A percentile compares a stretch with the other conserved stretches of the same genome.
Evolutionary conservation across 2,113 vertebrate genomes (phyloP).

Genomic region (Uropsilus gracilis): DNA sequence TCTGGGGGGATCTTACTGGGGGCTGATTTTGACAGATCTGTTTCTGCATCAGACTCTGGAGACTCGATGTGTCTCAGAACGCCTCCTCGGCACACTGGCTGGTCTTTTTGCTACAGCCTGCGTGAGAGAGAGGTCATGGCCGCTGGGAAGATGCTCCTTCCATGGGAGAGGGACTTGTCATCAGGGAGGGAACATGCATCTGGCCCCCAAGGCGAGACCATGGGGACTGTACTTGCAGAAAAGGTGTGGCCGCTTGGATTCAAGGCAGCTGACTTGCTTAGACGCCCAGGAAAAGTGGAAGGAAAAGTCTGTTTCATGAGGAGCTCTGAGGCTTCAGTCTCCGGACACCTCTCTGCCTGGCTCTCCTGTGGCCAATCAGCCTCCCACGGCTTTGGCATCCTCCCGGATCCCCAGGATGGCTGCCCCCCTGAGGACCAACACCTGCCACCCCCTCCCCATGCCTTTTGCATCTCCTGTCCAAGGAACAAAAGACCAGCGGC

Average conservation of each 20-base stretch:
- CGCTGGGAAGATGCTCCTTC: too few species aligned
- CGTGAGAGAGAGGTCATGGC: too few species aligned
- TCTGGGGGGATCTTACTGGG: too few species aligned
- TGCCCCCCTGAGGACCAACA: rapidly evolving
- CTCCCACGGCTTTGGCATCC: background rate
- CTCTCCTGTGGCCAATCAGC: background rate
- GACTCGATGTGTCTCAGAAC: too few species aligned
- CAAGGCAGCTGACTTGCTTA: background rate
- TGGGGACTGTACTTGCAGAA: background rate
- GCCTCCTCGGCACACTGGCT: too few species aligned
- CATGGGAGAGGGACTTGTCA: background rate
- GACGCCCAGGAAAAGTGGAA: background rate
- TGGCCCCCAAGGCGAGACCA: background rate
- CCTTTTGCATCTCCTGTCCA: background rate
- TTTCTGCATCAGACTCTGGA: too few species aligned
- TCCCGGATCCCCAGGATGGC: background rate
- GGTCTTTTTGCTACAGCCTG: too few species aligned
- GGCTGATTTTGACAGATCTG: too few species aligned
- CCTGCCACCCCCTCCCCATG: too few species aligned
- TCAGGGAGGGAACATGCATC: background rate
- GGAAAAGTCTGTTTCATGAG: background rate
- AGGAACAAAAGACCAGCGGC: background rate
- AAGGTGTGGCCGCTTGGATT: background rate
- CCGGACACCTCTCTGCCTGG: background rate
- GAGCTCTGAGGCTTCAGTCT: background rate